Evolutionary conservation across 2,113 vertebrate species (phyloP).

Genomic region (Calidris pygmaea): DNA sequence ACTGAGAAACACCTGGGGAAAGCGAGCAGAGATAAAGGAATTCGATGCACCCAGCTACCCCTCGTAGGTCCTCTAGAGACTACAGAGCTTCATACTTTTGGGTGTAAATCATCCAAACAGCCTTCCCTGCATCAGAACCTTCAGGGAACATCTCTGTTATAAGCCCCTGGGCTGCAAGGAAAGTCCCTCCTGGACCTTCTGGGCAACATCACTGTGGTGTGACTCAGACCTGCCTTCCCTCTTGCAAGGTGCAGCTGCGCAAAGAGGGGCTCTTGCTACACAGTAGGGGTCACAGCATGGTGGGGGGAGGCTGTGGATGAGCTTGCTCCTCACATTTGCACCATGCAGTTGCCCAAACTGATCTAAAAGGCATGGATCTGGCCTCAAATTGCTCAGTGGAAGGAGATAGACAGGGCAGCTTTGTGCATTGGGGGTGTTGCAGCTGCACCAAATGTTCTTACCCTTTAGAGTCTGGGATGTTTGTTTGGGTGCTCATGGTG

Average conservation of each 20-base stretch:
- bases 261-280: neutral
- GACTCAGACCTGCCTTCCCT: neutral
- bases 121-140: neutral
- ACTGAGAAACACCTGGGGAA: neutral
- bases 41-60: neutral
- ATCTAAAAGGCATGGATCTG: neutral
- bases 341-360: accelerated
- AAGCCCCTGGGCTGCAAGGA: neutral
- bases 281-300: neutral
- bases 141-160: neutral
- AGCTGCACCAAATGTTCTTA: neutral
- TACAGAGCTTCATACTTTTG: neutral
- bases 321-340: neutral
- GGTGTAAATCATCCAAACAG: neutral
- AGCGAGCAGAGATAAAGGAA: neutral
- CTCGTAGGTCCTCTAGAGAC: neutral
- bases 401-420: neutral
- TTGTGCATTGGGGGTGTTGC: neutral
- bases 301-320: neutral
- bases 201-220: neutral
- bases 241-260: neutral
- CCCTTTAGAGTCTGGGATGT: neutral
- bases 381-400: neutral
- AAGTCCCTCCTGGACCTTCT: neutral
- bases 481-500: neutral